A percentile compares a stretch with the other conserved stretches of the same genome.
Conservation (phyloP, 2,797 vertebrate genomes). For the Pteronotus mesoamericanus region DNA sequence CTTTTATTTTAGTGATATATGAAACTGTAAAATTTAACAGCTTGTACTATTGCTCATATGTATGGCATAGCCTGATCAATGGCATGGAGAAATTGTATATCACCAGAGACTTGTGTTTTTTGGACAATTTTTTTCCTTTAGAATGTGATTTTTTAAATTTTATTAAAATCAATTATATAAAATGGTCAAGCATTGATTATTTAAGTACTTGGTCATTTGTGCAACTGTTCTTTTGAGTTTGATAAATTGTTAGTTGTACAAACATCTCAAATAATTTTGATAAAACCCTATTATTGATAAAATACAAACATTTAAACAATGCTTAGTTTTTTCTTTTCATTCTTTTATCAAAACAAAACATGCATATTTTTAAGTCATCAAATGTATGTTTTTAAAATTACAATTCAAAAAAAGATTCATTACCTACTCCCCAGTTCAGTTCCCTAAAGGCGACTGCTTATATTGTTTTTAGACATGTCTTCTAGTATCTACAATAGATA, state of each 20-base stretch:
- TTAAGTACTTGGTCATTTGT: neutral
- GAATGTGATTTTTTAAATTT: neutral
- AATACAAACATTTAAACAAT: neutral
- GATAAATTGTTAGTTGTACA: neutral
- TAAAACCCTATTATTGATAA: neutral
- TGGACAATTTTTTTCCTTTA: neutral
- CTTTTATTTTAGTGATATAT: neutral
- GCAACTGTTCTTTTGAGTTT: neutral
- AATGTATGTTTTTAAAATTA: neutral
- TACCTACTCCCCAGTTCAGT: neutral
- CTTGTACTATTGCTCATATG: neutral
- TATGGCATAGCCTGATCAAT: neutral
- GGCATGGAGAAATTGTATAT: neutral
- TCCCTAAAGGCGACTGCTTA: neutral
- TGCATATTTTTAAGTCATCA: neutral
- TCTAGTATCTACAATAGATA: neutral
- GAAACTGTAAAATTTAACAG: conserved; percentile 10
- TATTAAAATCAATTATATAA: neutral
- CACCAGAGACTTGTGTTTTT: neutral
- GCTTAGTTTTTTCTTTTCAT: neutral
- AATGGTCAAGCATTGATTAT: neutral
- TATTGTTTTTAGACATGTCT: neutral
- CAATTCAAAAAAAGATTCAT: neutral
- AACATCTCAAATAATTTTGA: neutral
- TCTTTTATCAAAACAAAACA: neutral